phyloP scores from a whole-genome alignment of 2,888 invertebrate genomes.

The Dysmachus trigonus region DNA sequence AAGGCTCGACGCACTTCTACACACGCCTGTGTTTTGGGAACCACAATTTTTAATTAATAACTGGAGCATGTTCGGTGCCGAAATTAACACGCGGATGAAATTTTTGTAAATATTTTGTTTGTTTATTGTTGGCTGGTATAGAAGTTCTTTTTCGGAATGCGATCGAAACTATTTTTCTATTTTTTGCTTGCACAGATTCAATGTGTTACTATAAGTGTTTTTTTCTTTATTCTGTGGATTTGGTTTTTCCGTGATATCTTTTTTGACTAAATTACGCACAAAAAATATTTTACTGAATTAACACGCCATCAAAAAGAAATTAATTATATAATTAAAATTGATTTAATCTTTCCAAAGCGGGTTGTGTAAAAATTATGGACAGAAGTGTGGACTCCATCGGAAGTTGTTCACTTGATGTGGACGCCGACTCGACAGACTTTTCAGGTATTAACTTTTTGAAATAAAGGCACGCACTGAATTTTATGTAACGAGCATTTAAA shows the following conservation, averaged over 20 bases:
- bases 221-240: background rate
- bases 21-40: background rate
- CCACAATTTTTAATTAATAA: background rate
- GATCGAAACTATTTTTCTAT: background rate
- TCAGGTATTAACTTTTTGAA: slow-evolving; percentile 69
- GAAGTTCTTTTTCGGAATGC: background rate
- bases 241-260: background rate
- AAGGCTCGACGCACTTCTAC: background rate
- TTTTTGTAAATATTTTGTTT: background rate
- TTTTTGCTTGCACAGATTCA: background rate
- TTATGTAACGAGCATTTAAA: background rate
- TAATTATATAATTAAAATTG: background rate
- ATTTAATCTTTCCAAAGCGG: background rate
- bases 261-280: background rate
- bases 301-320: background rate
- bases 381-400: slow-evolving; percentile 85
- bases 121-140: background rate
- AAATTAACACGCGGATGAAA: background rate
- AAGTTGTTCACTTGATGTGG: slow-evolving; percentile 86
- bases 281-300: background rate
- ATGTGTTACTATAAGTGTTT: background rate
- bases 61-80: background rate
- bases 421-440: slow-evolving; percentile 75
- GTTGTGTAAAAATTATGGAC: slow-evolving; percentile 67
- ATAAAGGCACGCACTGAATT: background rate